Conservation (phyloP, 2,888 invertebrate genomes). For the Torymus aiolomorphi region DNA sequence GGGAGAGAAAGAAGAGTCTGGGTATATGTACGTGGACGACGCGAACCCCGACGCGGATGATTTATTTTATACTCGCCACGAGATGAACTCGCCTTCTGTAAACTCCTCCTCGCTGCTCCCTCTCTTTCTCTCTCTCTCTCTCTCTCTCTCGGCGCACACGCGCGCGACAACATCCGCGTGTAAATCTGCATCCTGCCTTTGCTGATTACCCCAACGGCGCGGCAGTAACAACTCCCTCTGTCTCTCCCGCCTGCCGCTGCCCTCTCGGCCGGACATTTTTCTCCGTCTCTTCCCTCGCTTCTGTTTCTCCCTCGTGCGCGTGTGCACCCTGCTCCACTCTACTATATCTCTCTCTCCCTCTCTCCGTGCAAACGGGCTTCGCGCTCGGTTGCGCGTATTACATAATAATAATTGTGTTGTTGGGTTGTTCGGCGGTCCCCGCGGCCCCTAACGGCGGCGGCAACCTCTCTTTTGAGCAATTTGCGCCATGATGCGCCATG, state of each 20-base stretch:
- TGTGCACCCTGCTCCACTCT: no score
- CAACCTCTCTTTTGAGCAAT: conserved; percentile 22
- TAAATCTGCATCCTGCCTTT: conserved; percentile 52
- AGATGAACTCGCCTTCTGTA: conserved; percentile 38
- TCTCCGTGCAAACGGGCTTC: background rate
- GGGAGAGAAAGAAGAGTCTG: no score
- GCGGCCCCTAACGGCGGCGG: no score
- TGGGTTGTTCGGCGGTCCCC: background rate
- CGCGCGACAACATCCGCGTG: conserved; percentile 48
- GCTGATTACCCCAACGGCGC: conserved; percentile 43
- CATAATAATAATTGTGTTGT: conserved; percentile 21
- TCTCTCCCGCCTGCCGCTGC: background rate
- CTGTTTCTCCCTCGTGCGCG: background rate
- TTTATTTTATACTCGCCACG: conserved; percentile 46
- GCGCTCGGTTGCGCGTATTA: background rate
- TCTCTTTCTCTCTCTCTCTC: background rate
- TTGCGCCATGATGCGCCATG: background rate
- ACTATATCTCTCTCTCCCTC: background rate
- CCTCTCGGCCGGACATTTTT: background rate
- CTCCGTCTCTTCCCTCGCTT: background rate
- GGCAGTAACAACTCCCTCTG: background rate
- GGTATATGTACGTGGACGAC: background rate
- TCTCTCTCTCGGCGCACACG: background rate
- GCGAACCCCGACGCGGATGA: conserved; percentile 49
- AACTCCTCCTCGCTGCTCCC: background rate